phyloP scores from a whole-genome alignment of 1,140 invertebrate species.

The Lepidurus couesii region DNA sequence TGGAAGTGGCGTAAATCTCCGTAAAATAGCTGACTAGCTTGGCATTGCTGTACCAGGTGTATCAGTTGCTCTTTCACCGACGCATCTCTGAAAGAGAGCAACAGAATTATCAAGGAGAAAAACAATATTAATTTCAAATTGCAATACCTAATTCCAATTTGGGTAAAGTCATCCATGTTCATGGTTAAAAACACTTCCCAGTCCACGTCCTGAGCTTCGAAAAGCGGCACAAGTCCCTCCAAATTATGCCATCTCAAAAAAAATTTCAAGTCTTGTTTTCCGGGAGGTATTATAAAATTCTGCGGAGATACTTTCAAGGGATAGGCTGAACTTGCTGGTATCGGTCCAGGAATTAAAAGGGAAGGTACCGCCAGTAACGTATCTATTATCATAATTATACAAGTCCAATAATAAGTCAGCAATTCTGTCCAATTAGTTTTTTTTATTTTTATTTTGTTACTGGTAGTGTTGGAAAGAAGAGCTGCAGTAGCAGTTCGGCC shows the following conservation, averaged over 20 bases:
- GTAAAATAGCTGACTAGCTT: conserved; percentile 12
- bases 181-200: conserved; percentile 4
- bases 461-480: neutral
- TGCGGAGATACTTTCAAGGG: neutral
- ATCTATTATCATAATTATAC: neutral
- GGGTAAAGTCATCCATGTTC: neutral
- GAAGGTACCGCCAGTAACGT: neutral
- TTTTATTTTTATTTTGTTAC: neutral
- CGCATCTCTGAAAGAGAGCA: neutral
- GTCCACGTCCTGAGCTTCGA: neutral
- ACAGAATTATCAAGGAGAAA: neutral
- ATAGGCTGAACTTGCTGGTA: neutral
- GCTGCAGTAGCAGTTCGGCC: conserved; percentile 1
- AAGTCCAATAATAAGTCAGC: neutral
- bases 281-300: neutral
- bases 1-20: neutral
- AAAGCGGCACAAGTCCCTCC: neutral
- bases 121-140: neutral
- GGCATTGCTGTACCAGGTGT: neutral
- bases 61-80: neutral
- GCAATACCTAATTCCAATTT: neutral
- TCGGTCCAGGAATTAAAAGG: neutral
- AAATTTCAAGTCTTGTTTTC: neutral
- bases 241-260: neutral
- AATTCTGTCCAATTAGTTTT: neutral